phyloP scores from a whole-genome alignment of 2,113 vertebrate genomes.

The Calypte anna region DNA sequence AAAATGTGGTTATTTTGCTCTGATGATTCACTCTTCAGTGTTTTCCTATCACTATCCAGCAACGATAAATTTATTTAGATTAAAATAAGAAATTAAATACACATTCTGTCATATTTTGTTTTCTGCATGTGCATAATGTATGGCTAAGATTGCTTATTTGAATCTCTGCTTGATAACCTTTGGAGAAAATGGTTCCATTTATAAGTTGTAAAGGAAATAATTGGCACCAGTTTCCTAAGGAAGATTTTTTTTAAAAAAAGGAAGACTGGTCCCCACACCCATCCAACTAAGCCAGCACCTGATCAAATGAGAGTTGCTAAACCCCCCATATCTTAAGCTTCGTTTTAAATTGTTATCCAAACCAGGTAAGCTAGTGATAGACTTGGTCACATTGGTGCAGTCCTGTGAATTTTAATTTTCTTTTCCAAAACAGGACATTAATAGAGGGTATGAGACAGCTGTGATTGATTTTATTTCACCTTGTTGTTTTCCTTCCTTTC shows the following conservation, averaged over 20 bases:
- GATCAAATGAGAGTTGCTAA: not conserved
- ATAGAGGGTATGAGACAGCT: not conserved
- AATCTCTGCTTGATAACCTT: not conserved
- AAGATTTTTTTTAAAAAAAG: slow-evolving; percentile 43
- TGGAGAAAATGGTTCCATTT: not conserved
- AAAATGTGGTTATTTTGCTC: not conserved
- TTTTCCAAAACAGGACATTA: not conserved
- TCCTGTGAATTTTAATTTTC: not conserved
- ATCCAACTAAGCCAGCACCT: not conserved
- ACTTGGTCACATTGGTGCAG: not conserved
- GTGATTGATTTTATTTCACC: not conserved
- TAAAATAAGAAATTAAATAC: not conserved
- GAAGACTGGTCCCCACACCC: not conserved
- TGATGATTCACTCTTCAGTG: not conserved
- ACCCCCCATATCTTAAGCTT: not conserved
- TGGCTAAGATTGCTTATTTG: not conserved
- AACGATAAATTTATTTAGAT: not conserved
- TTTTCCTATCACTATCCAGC: not conserved
- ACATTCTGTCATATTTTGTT: not conserved
- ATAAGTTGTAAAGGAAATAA: slow-evolving; percentile 35
- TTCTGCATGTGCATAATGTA: not conserved
- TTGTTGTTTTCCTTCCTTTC: not conserved
- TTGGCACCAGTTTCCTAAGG: not conserved
- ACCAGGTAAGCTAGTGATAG: not conserved
- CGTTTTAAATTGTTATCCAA: not conserved